Evolutionary conservation across 2,888 invertebrate genomes (phyloP).

Genomic region (Lypha dubia): DNA sequence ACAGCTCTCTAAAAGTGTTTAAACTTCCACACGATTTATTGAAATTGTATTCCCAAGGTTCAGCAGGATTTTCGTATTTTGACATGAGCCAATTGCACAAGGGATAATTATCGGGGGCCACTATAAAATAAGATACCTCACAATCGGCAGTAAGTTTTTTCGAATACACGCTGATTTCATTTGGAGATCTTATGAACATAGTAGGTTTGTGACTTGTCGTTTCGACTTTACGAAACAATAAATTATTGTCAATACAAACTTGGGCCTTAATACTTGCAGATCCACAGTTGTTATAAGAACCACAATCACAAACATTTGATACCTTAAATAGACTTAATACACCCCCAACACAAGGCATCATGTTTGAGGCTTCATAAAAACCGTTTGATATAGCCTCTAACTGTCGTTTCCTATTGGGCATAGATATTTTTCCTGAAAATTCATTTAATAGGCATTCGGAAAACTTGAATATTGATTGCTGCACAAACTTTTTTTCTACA

Average conservation of each 20-base stretch:
- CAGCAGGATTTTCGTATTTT: slow-evolving; percentile 77
- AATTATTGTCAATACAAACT: slow-evolving; percentile 79
- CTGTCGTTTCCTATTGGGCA: slow-evolving; percentile 77
- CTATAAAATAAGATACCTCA: slow-evolving; percentile 77
- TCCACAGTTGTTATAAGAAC: slow-evolving; percentile 72
- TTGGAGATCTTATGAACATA: slow-evolving; percentile 76
- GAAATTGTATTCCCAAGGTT: slow-evolving; percentile 79
- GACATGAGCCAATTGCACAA: slow-evolving; percentile 81
- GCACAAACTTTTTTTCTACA: slow-evolving; percentile 77
- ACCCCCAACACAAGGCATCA: slow-evolving; percentile 80
- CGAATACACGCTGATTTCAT: slow-evolving; percentile 75
- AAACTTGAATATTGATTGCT: slow-evolving; percentile 79
- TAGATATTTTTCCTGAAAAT: slow-evolving; percentile 75
- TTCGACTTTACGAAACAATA: slow-evolving; percentile 80
- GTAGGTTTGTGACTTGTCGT: slow-evolving; percentile 75
- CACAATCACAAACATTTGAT: slow-evolving; percentile 75
- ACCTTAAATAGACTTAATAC: slow-evolving; percentile 79
- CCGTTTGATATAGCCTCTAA: slow-evolving; percentile 76
- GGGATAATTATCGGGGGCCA: slow-evolving; percentile 79
- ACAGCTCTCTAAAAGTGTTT: slow-evolving; percentile 78
- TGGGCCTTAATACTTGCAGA: slow-evolving; percentile 78
- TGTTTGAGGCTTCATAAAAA: slow-evolving; percentile 78
- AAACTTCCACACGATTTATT: slow-evolving; percentile 80
- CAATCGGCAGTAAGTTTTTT: slow-evolving; percentile 25
- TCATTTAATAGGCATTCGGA: slow-evolving; percentile 78